These are phyloP conservation scores for Spisula subtruncata DNA, from an alignment of 2,888 invertebrate species.

Conservation along the genomic window DNA sequence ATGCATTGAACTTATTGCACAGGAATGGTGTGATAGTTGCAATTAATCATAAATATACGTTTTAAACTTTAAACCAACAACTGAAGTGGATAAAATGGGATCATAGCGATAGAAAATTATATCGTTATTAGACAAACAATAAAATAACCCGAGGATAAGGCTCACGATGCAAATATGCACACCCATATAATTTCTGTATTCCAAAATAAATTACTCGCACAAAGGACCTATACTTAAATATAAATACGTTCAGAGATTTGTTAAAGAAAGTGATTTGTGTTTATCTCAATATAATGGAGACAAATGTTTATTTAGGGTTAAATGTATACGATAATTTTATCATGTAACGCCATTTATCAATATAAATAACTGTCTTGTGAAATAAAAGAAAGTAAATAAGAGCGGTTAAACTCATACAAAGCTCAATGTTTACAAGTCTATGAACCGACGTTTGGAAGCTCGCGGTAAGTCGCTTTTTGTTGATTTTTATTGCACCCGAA, in stretches of 20 bases:
- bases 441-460: not conserved
- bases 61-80: too few species aligned
- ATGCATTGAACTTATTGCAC: too few species aligned
- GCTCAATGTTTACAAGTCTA: not conserved
- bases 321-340: not conserved
- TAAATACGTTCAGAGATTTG: not conserved
- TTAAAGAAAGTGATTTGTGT: slow-evolving; percentile 16
- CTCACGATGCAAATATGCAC: not conserved
- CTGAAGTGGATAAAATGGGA: too few species aligned
- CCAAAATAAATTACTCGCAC: not conserved
- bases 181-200: not conserved
- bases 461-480: not conserved
- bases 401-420: not conserved
- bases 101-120: not conserved
- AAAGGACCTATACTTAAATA: not conserved
- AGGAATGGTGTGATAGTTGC: too few species aligned
- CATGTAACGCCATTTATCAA: not conserved
- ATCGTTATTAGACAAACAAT: not conserved
- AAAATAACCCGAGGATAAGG: not conserved
- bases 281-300: slow-evolving; percentile 23
- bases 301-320: slow-evolving; percentile 24
- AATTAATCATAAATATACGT: too few species aligned
- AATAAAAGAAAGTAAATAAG: slow-evolving; percentile 18
- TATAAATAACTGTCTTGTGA: slow-evolving; percentile 4
- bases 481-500: not conserved